Evolutionary conservation across 2,888 invertebrate genomes (phyloP).

Genomic region (Mesoligia furuncula): DNA sequence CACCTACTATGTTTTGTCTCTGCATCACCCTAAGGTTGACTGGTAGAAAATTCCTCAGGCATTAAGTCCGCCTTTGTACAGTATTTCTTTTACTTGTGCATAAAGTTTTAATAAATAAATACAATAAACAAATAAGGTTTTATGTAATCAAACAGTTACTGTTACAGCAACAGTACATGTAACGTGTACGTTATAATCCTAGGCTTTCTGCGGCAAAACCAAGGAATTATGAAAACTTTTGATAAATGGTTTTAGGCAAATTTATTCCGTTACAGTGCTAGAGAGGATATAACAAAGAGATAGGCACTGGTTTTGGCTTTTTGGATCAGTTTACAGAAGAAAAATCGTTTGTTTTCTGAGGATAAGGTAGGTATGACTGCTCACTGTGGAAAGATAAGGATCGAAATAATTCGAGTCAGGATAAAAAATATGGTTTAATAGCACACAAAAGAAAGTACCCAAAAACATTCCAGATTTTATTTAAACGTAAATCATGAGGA

Average conservation of each 20-base stretch:
- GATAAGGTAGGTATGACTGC: background rate
- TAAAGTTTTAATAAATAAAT: too few relatives aligned
- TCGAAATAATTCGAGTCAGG: background rate
- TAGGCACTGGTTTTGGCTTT: constrained; percentile 21
- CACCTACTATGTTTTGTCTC: too few relatives aligned
- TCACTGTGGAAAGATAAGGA: background rate
- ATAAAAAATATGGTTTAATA: background rate
- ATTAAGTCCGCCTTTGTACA: too few relatives aligned
- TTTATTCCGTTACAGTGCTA: constrained; percentile 48
- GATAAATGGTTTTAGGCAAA: constrained; percentile 57
- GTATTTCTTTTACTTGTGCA: too few relatives aligned
- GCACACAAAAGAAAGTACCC: background rate
- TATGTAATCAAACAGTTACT: background rate
- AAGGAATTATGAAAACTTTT: constrained; percentile 49
- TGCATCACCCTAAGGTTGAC: too few relatives aligned
- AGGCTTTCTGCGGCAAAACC: constrained; percentile 7
- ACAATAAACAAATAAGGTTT: background rate
- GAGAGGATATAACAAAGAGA: constrained; percentile 41
- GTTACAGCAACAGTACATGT: constrained; percentile 12
- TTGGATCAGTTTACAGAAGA: constrained; percentile 31
- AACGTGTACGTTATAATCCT: constrained; percentile 28
- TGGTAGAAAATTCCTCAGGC: too few relatives aligned
- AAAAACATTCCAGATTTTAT: background rate
- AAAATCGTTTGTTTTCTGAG: constrained; percentile 13
- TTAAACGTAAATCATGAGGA: too few relatives aligned